These are phyloP conservation scores for Drosophila subpulchrella DNA, from an alignment of 1,140 invertebrate species.

Conservation along the genomic window DNA sequence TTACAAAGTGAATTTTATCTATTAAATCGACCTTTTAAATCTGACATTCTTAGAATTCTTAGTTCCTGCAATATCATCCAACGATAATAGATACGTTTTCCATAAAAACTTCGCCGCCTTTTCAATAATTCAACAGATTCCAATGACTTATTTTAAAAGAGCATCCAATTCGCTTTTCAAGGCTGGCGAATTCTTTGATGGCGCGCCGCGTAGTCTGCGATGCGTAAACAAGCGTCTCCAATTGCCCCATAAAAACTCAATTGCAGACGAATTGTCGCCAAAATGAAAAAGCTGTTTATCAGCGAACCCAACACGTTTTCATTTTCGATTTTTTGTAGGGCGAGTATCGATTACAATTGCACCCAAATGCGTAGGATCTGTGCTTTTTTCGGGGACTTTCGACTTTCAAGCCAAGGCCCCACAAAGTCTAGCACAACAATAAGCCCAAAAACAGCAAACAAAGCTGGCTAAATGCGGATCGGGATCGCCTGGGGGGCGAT, in stretches of 20 bases:
- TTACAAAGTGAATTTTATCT: too few species aligned
- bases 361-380: slow-evolving; percentile 53
- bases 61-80: too few species aligned
- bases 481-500: slow-evolving; percentile 15
- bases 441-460: slow-evolving; percentile 65
- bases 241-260: slow-evolving; percentile 40
- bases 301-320: slow-evolving; percentile 6
- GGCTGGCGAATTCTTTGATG: slow-evolving; percentile 40
- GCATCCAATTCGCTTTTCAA: slow-evolving; percentile 7
- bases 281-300: slow-evolving; percentile 36
- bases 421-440: slow-evolving; percentile 63
- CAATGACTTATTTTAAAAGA: slow-evolving; percentile 35
- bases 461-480: slow-evolving; percentile 37
- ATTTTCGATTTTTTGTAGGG: slow-evolving; percentile 13
- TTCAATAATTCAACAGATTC: slow-evolving; percentile 9
- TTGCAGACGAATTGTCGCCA: slow-evolving; percentile 71
- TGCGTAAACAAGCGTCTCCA: slow-evolving; percentile 50
- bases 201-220: slow-evolving; percentile 22
- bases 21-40: too few species aligned
- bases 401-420: slow-evolving; percentile 39
- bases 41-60: too few species aligned
- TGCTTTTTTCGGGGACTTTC: background rate
- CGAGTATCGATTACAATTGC: slow-evolving; percentile 69
- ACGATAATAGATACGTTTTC: background rate
- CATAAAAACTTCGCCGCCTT: background rate